Evolutionary conservation across 2,888 invertebrate species (phyloP).

Genomic region (Cataglyphis altisquamis): DNA sequence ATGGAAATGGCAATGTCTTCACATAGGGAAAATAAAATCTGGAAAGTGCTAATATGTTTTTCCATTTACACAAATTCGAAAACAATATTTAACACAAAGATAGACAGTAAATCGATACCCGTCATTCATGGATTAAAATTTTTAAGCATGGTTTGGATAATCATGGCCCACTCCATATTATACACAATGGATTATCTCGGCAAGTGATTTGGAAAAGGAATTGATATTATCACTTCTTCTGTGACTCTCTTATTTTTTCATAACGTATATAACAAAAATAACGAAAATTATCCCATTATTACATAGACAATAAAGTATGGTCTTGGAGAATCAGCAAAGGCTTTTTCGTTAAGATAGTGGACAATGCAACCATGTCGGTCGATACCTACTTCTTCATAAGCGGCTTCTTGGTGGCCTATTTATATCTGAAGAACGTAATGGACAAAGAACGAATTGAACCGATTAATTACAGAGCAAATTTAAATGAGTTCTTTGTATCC

Average conservation of each 20-base stretch:
- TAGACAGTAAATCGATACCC: constrained; percentile 80
- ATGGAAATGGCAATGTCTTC: constrained; percentile 68
- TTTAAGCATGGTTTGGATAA: constrained; percentile 88
- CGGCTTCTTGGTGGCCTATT: constrained; percentile 81
- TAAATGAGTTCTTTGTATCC: constrained; percentile 71
- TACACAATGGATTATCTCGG: constrained; percentile 85
- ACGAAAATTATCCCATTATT: neutral
- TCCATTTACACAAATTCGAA: constrained; percentile 87
- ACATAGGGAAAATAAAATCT: constrained; percentile 64
- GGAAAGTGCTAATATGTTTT: constrained; percentile 85
- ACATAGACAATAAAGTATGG: constrained; percentile 83
- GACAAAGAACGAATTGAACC: constrained; percentile 64
- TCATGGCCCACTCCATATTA: constrained; percentile 87
- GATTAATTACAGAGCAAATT: constrained; percentile 62
- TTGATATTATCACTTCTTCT: neutral
- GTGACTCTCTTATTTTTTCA: neutral
- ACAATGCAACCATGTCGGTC: constrained; percentile 86
- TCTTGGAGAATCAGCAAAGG: constrained; percentile 83
- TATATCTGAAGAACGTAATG: constrained; percentile 74
- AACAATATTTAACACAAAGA: constrained; percentile 84
- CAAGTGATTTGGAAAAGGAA: constrained; percentile 59
- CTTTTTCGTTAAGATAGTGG: constrained; percentile 84
- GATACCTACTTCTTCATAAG: constrained; percentile 87
- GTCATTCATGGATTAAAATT: constrained; percentile 87
- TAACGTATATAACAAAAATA: neutral